phyloP scores from a whole-genome alignment of 2,113 vertebrate species.

The Tenrec ecaudatus region DNA sequence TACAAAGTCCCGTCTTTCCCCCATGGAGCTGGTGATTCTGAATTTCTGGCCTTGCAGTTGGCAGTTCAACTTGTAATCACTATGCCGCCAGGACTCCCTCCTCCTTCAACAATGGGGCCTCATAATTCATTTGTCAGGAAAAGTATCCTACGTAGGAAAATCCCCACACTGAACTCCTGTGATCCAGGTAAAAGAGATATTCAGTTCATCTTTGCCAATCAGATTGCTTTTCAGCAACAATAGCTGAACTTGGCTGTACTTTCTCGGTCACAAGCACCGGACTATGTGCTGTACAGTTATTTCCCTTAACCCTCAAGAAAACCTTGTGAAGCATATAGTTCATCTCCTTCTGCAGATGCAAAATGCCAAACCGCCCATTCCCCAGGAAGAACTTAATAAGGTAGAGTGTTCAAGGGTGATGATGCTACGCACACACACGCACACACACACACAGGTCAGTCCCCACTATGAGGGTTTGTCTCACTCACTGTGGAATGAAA shows the following conservation, averaged over 20 bases:
- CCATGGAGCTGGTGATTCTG: too few species aligned
- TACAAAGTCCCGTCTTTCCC: too few species aligned
- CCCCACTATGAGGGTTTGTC: not conserved
- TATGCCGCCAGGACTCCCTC: too few species aligned
- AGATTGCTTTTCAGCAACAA: not conserved
- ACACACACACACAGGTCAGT: not conserved
- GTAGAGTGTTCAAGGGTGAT: not conserved
- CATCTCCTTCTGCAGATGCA: not conserved
- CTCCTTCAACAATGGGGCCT: not conserved
- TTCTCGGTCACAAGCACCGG: not conserved
- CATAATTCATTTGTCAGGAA: constrained; percentile 2
- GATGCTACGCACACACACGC: too few species aligned
- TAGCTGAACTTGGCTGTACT: too few species aligned
- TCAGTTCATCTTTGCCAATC: not conserved
- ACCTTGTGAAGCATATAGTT: not conserved
- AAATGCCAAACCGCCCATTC: constrained; percentile 26
- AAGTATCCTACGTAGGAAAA: constrained; percentile 23
- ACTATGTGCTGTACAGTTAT: not conserved
- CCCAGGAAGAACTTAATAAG: not conserved
- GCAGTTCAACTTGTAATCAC: too few species aligned
- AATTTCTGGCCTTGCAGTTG: too few species aligned
- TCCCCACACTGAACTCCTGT: not conserved
- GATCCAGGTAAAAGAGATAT: not conserved
- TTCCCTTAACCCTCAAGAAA: not conserved
- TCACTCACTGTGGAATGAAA: not conserved